A percentile compares a stretch with the other conserved stretches of the same genome.
These are phyloP conservation scores for Kradibia gibbosae DNA, from an alignment of 1,140 invertebrate species.

Conservation along the genomic window DNA sequence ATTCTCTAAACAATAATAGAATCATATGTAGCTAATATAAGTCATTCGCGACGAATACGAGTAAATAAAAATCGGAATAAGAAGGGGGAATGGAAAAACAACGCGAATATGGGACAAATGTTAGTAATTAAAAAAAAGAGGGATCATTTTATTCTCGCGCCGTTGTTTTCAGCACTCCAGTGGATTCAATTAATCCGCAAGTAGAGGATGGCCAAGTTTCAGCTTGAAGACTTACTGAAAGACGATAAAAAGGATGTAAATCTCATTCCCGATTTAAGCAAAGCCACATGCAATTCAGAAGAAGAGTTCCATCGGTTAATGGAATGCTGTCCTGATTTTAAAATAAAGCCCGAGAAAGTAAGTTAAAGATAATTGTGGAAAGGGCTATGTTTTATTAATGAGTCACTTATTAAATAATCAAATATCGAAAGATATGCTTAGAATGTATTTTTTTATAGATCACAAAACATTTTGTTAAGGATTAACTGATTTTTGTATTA, in stretches of 20 bases:
- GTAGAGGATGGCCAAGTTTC: conserved; percentile 74
- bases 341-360: conserved; percentile 90
- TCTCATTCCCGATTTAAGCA: conserved; percentile 87
- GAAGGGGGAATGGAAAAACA: background rate
- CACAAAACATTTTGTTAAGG: no score
- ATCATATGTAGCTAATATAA: background rate
- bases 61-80: background rate
- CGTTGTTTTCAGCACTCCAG: conserved; percentile 50
- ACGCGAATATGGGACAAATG: background rate
- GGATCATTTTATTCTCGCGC: background rate
- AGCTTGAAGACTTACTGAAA: conserved; percentile 86
- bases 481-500: no score
- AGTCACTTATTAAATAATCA: no score
- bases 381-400: no score
- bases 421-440: no score
- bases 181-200: conserved; percentile 22
- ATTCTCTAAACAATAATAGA: background rate
- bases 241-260: conserved; percentile 87
- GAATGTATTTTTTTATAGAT: no score
- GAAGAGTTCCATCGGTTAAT: conserved; percentile 87
- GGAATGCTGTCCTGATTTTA: conserved; percentile 91
- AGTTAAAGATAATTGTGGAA: background rate
- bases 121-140: background rate
- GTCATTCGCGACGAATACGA: background rate
- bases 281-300: conserved; percentile 80